phyloP scores from a whole-genome alignment of 2,797 vertebrate genomes.

The Argya squamiceps region DNA sequence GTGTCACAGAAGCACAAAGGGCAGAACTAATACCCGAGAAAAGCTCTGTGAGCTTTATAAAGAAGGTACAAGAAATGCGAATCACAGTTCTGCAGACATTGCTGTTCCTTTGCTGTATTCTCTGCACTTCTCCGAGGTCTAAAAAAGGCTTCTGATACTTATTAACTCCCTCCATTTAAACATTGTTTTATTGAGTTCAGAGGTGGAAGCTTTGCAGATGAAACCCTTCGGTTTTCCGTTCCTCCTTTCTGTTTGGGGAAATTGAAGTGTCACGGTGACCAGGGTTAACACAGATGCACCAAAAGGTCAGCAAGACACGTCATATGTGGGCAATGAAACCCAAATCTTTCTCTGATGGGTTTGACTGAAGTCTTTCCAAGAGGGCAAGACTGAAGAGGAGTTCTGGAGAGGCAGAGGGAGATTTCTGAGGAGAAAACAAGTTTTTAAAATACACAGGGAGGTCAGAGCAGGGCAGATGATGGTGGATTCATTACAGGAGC shows the following conservation, averaged over 20 bases:
- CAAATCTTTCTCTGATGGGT: not conserved
- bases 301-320: not conserved
- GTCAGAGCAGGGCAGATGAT: not conserved
- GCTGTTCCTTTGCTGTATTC: not conserved
- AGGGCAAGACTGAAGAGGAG: not conserved
- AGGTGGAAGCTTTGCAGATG: not conserved
- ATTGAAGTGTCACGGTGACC: not conserved
- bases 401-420: not conserved
- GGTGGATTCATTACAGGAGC: not conserved
- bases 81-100: not conserved
- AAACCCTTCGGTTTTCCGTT: not conserved
- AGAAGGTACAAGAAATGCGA: not conserved
- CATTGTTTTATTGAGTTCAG: not conserved
- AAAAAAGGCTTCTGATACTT: not conserved
- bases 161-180: not conserved
- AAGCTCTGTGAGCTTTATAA: not conserved
- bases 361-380: not conserved
- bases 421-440: not conserved
- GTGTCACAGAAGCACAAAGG: not conserved
- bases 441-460: not conserved
- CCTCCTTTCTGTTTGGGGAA: not conserved
- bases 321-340: not conserved
- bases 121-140: not conserved
- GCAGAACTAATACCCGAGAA: not conserved
- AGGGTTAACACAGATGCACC: not conserved